Conservation (phyloP, 1,140 invertebrate species). For the Sweltsa coloradensis region DNA sequence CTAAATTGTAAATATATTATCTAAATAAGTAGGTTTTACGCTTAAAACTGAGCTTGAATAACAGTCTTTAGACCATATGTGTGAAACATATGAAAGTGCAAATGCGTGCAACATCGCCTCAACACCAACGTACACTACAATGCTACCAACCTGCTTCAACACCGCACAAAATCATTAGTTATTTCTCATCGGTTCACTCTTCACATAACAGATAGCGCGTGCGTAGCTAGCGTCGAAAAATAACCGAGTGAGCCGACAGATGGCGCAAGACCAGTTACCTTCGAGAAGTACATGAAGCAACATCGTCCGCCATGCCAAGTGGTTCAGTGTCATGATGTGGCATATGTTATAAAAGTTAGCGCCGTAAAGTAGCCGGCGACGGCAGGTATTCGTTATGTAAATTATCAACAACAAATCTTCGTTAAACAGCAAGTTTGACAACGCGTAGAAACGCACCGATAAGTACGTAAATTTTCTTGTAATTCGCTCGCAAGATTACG, state of each 20-base stretch:
- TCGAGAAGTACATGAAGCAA: conserved; percentile 3
- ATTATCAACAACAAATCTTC: conserved; percentile 12
- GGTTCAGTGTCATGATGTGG: conserved; percentile 41
- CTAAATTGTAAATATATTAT: too few relatives aligned
- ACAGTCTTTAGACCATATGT: too few relatives aligned
- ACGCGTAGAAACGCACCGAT: conserved; percentile 9
- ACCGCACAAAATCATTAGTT: too few relatives aligned
- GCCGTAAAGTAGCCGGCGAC: conserved; percentile 12
- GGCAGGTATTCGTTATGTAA: conserved; percentile 16
- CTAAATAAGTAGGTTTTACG: too few relatives aligned
- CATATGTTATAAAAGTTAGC: conserved; percentile 29
- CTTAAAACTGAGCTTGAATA: too few relatives aligned
- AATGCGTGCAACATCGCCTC: too few relatives aligned
- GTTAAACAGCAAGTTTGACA: conserved; percentile 13
- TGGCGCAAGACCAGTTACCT: conserved; percentile 8
- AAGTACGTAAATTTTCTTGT: conserved; percentile 6
- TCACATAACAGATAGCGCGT: conserved; percentile 4
- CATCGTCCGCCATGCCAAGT: conserved; percentile 35
- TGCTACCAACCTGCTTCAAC: too few relatives aligned
- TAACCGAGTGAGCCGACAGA: conserved; percentile 7
- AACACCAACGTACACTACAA: too few relatives aligned
- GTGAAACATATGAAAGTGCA: too few relatives aligned
- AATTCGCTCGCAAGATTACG: conserved; percentile 13
- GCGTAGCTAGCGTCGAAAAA: not conserved
- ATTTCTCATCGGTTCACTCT: conserved; percentile 5